phyloP scores from a whole-genome alignment of 1,140 invertebrate species.

The Plutomurus gul region DNA sequence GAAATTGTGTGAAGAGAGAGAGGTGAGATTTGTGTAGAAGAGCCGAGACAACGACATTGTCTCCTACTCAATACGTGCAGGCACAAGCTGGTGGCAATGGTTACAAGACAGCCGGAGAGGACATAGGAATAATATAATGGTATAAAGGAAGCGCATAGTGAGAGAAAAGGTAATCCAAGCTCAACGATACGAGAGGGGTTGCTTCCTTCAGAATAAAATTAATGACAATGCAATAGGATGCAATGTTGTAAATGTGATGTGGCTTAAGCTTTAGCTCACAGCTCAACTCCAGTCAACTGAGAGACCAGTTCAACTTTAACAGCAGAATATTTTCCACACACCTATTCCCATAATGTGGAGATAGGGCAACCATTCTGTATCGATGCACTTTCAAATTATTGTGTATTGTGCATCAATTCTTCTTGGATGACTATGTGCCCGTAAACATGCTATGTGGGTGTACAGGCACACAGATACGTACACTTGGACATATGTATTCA shows the following conservation, averaged over 20 bases:
- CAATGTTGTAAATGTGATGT: slow-evolving; percentile 15
- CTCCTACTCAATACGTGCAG: too few relatives aligned
- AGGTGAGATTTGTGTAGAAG: neutral
- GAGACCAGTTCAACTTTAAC: neutral
- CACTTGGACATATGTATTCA: too few relatives aligned
- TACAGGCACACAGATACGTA: too few relatives aligned
- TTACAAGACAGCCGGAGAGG: too few relatives aligned
- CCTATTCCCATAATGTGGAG: too few relatives aligned
- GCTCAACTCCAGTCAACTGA: neutral
- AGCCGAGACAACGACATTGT: neutral
- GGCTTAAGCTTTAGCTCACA: neutral
- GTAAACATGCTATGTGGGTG: too few relatives aligned
- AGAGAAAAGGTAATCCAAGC: slow-evolving; percentile 3
- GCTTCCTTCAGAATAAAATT: neutral
- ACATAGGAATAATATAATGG: slow-evolving; percentile 11
- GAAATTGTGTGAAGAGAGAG: neutral
- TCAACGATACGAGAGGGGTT: neutral
- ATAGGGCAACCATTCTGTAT: too few relatives aligned
- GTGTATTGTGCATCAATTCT: too few relatives aligned
- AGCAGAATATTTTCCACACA: too few relatives aligned
- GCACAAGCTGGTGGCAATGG: neutral
- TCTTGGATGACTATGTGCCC: too few relatives aligned
- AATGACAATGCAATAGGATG: slow-evolving; percentile 27
- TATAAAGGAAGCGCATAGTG: neutral
- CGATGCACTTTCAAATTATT: too few relatives aligned